Conservation (phyloP, 37 sponge, comb jelly and placozoan species). For the Theonella swinhoei region DNA sequence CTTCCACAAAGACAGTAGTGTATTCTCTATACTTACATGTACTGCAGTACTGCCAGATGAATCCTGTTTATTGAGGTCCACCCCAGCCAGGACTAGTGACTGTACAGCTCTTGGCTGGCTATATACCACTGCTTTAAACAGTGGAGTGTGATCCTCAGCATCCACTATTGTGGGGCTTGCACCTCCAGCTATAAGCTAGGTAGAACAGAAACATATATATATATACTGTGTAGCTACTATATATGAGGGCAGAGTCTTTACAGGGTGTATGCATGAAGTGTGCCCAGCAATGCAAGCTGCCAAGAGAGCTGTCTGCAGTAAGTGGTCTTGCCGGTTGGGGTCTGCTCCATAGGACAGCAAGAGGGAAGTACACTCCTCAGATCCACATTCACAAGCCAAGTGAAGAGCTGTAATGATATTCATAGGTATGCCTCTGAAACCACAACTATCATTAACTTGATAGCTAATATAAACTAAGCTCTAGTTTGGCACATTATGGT, state of each 20-base stretch:
- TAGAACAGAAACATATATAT: not conserved
- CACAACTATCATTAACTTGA: not conserved
- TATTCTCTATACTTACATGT: slow-evolving; percentile 77
- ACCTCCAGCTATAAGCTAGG: slow-evolving; percentile 50
- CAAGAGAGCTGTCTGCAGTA: slow-evolving; percentile 46
- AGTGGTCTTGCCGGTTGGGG: slow-evolving; percentile 42
- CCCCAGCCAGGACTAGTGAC: slow-evolving; percentile 36
- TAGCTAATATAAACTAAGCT: not conserved
- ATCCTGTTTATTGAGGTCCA: slow-evolving; percentile 46
- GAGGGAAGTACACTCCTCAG: slow-evolving; percentile 30
- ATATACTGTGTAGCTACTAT: too few relatives aligned
- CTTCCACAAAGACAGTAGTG: too few relatives aligned
- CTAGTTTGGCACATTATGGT: not conserved
- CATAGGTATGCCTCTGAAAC: not conserved
- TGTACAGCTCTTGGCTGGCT: slow-evolving; percentile 25
- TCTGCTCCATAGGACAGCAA: slow-evolving; percentile 59
- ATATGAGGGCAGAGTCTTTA: too few relatives aligned
- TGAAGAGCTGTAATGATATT: slow-evolving; percentile 58
- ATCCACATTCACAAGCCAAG: slow-evolving; percentile 52
- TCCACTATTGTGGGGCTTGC: slow-evolving; percentile 34
- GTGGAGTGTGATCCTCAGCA: slow-evolving; percentile 40
- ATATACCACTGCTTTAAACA: slow-evolving; percentile 46
- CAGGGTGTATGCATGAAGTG: slow-evolving; percentile 50
- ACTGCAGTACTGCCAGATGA: slow-evolving; percentile 45
- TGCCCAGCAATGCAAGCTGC: slow-evolving; percentile 55